Percentiles rank a stretch among this genome's conserved stretches.
phyloP scores from a whole-genome alignment of 92 coral and sea anemone genomes.

The Epizoanthus stellaris region DNA sequence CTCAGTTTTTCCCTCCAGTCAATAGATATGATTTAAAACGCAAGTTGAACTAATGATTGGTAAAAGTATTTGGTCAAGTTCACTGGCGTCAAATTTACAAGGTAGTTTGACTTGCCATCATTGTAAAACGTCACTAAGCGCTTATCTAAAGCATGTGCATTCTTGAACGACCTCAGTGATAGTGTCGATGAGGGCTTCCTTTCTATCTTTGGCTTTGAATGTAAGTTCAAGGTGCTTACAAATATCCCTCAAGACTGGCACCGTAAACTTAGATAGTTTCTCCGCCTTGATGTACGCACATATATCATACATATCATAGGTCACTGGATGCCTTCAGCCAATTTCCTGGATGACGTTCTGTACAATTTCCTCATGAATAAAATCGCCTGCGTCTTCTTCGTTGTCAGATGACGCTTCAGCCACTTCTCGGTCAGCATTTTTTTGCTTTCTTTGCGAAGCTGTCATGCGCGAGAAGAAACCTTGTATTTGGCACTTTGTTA shows the following conservation, averaged over 20 bases:
- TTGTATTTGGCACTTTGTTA: constrained; percentile 36
- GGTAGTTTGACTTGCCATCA: too few relatives aligned
- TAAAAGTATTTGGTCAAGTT: too few relatives aligned
- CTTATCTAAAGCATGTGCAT: constrained; percentile 38
- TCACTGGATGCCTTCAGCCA: constrained; percentile 13
- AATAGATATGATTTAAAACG: too few relatives aligned
- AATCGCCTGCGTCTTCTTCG: constrained; percentile 5
- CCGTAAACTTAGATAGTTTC: constrained; percentile 16
- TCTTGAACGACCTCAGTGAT: constrained; percentile 16
- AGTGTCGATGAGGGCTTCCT: constrained; percentile 12
- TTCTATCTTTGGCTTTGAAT: constrained; percentile 34
- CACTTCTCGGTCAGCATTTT: background rate
- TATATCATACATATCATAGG: constrained; percentile 40
- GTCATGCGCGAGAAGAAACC: constrained; percentile 44
- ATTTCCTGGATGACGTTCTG: constrained; percentile 9
- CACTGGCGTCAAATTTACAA: too few relatives aligned
- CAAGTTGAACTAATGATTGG: too few relatives aligned
- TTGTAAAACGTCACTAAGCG: too few relatives aligned
- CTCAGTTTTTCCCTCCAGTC: too few relatives aligned
- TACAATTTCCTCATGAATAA: background rate
- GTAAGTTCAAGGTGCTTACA: constrained; percentile 20
- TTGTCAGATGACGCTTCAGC: background rate
- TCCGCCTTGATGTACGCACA: constrained; percentile 14
- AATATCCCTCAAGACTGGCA: constrained; percentile 28
- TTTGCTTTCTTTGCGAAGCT: background rate